A percentile compares a stretch with the other conserved stretches of the same genome.
phyloP scores from a whole-genome alignment of 2,888 invertebrate species.

The Synergus umbraculus region DNA sequence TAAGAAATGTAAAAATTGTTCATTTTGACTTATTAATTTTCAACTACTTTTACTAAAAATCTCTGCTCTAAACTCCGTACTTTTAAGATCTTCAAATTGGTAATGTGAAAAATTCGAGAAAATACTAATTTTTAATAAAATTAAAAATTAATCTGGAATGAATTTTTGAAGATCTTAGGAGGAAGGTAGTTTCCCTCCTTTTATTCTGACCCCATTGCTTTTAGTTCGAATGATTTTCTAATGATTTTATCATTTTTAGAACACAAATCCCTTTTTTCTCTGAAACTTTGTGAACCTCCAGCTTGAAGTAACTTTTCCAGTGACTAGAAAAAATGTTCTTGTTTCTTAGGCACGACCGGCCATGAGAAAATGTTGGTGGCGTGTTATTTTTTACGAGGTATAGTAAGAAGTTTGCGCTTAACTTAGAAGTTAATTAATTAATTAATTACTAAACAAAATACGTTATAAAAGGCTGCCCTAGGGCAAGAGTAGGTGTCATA shows the following conservation, averaged over 20 bases:
- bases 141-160: not conserved
- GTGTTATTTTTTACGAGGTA: not conserved
- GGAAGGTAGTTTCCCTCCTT: slow-evolving; percentile 1
- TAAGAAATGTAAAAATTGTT: not conserved
- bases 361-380: slow-evolving; percentile 1
- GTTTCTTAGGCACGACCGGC: not conserved
- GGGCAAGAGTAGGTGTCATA: slow-evolving; percentile 15
- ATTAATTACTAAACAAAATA: slow-evolving; percentile 21
- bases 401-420: slow-evolving; percentile 6
- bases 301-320: not conserved
- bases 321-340: not conserved
- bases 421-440: slow-evolving; percentile 9
- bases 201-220: not conserved
- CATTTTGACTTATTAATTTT: not conserved
- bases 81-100: not conserved
- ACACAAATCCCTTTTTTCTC: not conserved
- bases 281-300: not conserved
- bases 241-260: not conserved
- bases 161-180: not conserved
- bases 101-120: not conserved
- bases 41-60: not conserved
- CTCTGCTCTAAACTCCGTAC: not conserved
- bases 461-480: slow-evolving; percentile 20
- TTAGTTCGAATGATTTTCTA: not conserved
- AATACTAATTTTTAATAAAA: not conserved